Conservation (phyloP, 2,888 invertebrate species). For the Mechanitis mazaeus region DNA sequence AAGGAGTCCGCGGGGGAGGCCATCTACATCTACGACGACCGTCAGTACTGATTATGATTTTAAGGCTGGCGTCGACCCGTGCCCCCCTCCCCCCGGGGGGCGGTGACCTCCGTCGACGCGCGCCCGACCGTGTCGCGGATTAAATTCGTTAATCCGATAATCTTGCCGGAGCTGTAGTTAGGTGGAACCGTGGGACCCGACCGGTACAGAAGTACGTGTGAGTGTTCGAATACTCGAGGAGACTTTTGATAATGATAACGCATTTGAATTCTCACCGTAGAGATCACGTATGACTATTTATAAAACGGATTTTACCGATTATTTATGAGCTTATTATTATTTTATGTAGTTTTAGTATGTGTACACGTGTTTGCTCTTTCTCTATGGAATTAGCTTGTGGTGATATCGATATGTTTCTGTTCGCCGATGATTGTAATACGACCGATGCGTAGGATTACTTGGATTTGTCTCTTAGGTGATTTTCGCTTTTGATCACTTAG, state of each 20-base stretch:
- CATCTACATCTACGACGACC: constrained; percentile 74
- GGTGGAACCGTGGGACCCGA: constrained; percentile 52
- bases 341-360: constrained; percentile 41
- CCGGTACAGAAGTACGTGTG: constrained; percentile 37
- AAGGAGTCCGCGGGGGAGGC: constrained; percentile 83
- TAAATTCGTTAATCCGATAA: constrained; percentile 22
- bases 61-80: too few relatives aligned
- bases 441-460: constrained; percentile 52
- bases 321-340: constrained; percentile 41
- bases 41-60: constrained; percentile 53
- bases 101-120: too few relatives aligned
- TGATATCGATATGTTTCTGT: constrained; percentile 55
- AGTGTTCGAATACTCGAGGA: constrained; percentile 26
- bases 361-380: constrained; percentile 44
- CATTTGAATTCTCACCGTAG: constrained; percentile 21
- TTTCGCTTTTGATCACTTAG: constrained; percentile 43
- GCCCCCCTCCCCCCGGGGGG: too few relatives aligned
- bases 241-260: constrained; percentile 13
- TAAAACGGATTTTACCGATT: constrained; percentile 28
- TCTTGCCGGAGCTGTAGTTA: constrained; percentile 48
- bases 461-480: constrained; percentile 50
- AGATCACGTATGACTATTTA: constrained; percentile 23
- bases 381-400: constrained; percentile 55
- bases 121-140: too few relatives aligned
- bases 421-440: constrained; percentile 49